Conservation (phyloP, 2,797 vertebrate genomes). For the Eulemur coronatus region DNA sequence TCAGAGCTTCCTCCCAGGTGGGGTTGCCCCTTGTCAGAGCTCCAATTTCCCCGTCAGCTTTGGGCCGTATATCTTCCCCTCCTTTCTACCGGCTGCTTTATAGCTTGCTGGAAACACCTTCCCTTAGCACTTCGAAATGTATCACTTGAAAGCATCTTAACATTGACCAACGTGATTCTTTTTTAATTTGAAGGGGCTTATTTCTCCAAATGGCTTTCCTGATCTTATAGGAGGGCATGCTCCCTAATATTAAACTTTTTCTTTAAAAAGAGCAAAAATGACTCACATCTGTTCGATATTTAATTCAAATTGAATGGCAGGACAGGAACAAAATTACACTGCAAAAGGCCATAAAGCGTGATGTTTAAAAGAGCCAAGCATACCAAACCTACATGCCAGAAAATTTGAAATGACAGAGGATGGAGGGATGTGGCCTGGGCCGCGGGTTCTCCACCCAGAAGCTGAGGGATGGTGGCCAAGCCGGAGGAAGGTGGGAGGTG, state of each 20-base stretch:
- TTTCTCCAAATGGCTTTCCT: constrained; percentile 83
- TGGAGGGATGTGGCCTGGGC: constrained; percentile 37
- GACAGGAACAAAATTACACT: constrained; percentile 81
- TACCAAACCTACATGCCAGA: constrained; percentile 29
- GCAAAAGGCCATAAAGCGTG: constrained; percentile 82
- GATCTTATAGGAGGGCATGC: constrained; percentile 83
- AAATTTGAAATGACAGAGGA: constrained; percentile 80
- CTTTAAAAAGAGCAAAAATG: constrained; percentile 75
- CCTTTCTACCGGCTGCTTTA: constrained; percentile 81
- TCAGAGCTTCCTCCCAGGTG: constrained; percentile 77
- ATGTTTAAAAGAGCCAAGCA: constrained; percentile 71
- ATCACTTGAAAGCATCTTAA: constrained; percentile 84
- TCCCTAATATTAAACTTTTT: constrained; percentile 85
- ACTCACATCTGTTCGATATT: constrained; percentile 87
- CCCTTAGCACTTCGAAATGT: constrained; percentile 83
- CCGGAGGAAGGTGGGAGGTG: not conserved
- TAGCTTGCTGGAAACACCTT: constrained; percentile 83
- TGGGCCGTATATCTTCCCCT: constrained; percentile 79
- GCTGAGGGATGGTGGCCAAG: not conserved
- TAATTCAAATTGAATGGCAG: constrained; percentile 85
- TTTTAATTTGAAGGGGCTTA: constrained; percentile 85
- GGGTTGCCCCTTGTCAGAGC: constrained; percentile 75
- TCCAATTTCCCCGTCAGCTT: constrained; percentile 82
- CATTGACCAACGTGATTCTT: constrained; percentile 80
- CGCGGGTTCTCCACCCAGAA: not conserved